Conservation (phyloP, 92 coral and sea anemone species). For the Phenganax stokvisi region DNA sequence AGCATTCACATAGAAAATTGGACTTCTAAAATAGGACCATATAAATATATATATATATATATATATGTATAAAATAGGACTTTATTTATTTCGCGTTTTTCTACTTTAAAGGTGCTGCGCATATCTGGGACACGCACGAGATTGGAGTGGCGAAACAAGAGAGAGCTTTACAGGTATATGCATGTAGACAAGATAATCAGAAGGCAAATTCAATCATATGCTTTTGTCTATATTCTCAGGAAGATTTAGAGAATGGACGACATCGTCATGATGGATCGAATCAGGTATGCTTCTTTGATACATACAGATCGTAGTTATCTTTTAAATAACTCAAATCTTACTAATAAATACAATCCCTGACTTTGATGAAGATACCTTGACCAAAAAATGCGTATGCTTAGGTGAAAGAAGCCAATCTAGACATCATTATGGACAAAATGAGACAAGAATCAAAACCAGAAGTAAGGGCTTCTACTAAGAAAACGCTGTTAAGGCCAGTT, state of each 20-base stretch:
- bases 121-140: slow-evolving; percentile 94
- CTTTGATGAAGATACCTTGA: neutral
- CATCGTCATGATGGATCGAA: slow-evolving; percentile 90
- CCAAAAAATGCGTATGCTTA: slow-evolving; percentile 15
- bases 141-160: slow-evolving; percentile 89
- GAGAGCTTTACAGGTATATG: slow-evolving; percentile 72
- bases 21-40: no score
- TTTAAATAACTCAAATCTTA: neutral
- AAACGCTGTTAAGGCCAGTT: neutral
- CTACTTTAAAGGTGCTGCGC: slow-evolving; percentile 66
- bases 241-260: slow-evolving; percentile 76
- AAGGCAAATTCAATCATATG: neutral
- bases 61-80: no score
- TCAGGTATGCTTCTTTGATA: slow-evolving; percentile 49
- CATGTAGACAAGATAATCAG: neutral
- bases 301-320: neutral
- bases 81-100: no score
- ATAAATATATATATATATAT: no score
- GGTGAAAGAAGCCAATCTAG: slow-evolving; percentile 97
- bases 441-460: slow-evolving; percentile 81
- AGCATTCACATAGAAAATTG: no score
- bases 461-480: slow-evolving; percentile 41
- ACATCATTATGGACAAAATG: slow-evolving; percentile 93
- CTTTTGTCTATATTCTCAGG: slow-evolving; percentile 51
- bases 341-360: neutral